These are phyloP conservation scores for Canis aureus DNA, from an alignment of 2,113 vertebrate species.

Conservation along the genomic window DNA sequence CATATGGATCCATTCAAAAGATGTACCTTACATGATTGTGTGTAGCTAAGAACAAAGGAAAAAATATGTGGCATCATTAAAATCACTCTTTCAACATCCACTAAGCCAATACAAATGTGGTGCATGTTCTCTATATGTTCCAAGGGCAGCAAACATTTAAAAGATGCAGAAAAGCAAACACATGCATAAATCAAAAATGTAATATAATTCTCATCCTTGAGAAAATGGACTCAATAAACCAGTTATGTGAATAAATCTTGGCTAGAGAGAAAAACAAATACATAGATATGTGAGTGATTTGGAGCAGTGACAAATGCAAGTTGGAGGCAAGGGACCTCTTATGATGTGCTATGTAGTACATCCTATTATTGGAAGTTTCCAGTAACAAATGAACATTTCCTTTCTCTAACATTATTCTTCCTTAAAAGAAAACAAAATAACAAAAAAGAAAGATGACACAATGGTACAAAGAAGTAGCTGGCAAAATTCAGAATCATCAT, in stretches of 20 bases:
- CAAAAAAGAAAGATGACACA: background rate
- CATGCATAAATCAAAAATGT: background rate
- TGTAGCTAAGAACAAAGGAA: background rate
- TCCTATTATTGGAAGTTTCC: background rate
- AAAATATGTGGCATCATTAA: background rate
- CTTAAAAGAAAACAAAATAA: background rate
- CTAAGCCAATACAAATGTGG: background rate
- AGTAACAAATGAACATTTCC: background rate
- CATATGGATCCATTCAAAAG: background rate
- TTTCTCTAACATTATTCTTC: background rate
- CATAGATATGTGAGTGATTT: background rate
- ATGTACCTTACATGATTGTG: background rate
- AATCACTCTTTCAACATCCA: background rate
- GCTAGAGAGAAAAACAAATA: background rate
- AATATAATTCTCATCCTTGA: background rate
- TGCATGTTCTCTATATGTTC: background rate
- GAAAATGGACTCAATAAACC: background rate
- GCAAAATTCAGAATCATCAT: background rate
- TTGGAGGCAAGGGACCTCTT: background rate
- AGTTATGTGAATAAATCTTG: background rate
- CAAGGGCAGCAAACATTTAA: background rate
- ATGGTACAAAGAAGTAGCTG: background rate
- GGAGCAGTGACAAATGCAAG: background rate
- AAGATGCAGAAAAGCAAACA: background rate
- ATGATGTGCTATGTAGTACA: background rate